Conservation (phyloP, 2,797 vertebrate species). For the Lepilemur ruficaudatus region DNA sequence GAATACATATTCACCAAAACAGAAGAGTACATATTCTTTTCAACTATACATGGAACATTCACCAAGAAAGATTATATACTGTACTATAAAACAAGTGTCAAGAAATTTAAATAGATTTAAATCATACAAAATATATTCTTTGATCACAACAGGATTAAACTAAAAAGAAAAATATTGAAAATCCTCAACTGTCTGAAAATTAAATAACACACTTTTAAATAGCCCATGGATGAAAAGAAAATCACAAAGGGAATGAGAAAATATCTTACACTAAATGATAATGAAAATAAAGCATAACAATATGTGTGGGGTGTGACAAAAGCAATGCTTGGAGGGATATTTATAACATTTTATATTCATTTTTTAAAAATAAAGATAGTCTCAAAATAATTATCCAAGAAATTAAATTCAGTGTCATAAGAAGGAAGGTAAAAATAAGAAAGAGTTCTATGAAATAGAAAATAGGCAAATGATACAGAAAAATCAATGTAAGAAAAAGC, state of each 20-base stretch:
- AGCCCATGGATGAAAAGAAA: neutral
- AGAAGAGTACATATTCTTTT: neutral
- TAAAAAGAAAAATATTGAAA: neutral
- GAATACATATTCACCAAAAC: neutral
- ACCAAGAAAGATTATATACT: neutral
- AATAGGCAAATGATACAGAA: neutral
- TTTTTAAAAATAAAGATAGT: neutral
- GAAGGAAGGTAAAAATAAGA: neutral
- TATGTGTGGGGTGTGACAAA: neutral
- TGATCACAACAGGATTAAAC: neutral
- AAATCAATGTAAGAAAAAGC: neutral
- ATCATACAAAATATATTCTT: neutral
- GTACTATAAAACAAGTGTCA: neutral
- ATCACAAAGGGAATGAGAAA: neutral
- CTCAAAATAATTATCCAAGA: neutral
- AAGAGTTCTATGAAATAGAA: neutral
- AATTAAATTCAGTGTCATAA: neutral
- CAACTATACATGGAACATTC: neutral
- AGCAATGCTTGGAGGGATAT: neutral
- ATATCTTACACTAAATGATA: neutral
- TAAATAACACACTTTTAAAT: neutral
- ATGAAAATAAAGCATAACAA: neutral
- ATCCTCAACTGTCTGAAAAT: neutral
- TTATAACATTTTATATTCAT: neutral
- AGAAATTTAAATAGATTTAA: neutral